Evolutionary conservation across 1,140 invertebrate species (phyloP).

Genomic region (Anoplolepis gracilipes): DNA sequence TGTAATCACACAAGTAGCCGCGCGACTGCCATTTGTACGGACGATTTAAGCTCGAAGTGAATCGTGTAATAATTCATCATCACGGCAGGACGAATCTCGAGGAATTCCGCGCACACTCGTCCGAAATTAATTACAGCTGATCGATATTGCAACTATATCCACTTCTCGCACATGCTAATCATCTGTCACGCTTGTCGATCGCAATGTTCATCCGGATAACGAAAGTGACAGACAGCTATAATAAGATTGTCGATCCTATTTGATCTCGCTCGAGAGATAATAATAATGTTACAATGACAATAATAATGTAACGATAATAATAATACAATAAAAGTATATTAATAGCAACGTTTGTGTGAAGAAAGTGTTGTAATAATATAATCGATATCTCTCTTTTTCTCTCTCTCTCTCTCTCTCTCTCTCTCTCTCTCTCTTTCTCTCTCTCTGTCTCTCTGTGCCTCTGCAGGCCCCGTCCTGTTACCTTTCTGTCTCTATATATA

Average conservation of each 20-base stretch:
- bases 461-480: conserved; percentile 41
- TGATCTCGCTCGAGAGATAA: background rate
- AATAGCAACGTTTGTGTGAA: background rate
- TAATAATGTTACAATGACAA: conserved; percentile 8
- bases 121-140: conserved; percentile 21
- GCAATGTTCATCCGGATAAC: background rate
- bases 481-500: conserved; percentile 67
- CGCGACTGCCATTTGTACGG: background rate
- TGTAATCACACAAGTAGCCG: background rate
- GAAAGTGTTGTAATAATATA: conserved; percentile 46
- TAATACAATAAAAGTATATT: conserved; percentile 41
- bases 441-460: conserved; percentile 39
- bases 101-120: background rate
- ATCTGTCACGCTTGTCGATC: conserved; percentile 12
- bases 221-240: background rate
- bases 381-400: conserved; percentile 12
- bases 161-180: background rate
- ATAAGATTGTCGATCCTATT: background rate
- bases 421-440: background rate
- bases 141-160: background rate
- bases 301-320: conserved; percentile 35
- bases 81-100: conserved; percentile 30
- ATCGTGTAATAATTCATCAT: conserved; percentile 19
- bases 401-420: background rate
- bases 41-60: conserved; percentile 5